These are phyloP conservation scores for Sardinella longiceps DNA, from an alignment of 2,797 vertebrate species.

Conservation along the genomic window DNA sequence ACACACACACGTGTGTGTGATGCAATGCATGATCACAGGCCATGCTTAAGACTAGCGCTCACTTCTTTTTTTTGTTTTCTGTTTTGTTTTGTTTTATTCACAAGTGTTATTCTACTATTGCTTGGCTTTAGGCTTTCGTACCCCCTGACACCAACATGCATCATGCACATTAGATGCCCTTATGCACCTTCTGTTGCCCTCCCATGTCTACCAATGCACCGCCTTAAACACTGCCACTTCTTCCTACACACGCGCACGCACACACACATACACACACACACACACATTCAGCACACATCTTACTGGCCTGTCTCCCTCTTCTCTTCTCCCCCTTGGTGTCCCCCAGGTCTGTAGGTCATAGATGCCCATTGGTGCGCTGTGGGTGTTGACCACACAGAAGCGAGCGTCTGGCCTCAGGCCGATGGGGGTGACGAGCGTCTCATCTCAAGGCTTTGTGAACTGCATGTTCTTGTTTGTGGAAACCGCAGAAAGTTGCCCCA, in stretches of 20 bases:
- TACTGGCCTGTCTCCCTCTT: conserved; percentile 51
- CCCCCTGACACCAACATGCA: conserved; percentile 28
- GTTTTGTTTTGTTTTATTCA: background rate
- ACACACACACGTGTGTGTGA: background rate
- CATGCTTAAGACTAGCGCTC: background rate
- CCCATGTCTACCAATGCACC: background rate
- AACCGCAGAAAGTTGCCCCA: conserved; percentile 7
- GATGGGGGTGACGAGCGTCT: conserved; percentile 57
- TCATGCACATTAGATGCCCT: conserved; percentile 23
- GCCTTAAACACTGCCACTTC: conserved; percentile 17
- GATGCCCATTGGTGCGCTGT: conserved; percentile 76
- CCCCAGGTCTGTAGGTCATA: conserved; percentile 63
- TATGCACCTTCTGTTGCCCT: background rate
- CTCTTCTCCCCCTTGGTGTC: conserved; percentile 55
- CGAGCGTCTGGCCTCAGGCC: conserved; percentile 64
- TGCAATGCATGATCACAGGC: background rate
- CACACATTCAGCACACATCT: conserved; percentile 47
- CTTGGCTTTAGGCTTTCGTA: background rate
- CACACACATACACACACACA: conserved; percentile 19
- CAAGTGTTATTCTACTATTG: background rate
- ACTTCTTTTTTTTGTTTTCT: conserved; percentile 38
- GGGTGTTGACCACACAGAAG: conserved; percentile 75
- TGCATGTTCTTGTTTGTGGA: conserved; percentile 67
- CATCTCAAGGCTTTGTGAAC: conserved; percentile 65
- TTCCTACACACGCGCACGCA: conserved; percentile 10